These are phyloP conservation scores for Tadarida brasiliensis DNA, from an alignment of 2,797 vertebrate genomes.

Conservation along the genomic window DNA sequence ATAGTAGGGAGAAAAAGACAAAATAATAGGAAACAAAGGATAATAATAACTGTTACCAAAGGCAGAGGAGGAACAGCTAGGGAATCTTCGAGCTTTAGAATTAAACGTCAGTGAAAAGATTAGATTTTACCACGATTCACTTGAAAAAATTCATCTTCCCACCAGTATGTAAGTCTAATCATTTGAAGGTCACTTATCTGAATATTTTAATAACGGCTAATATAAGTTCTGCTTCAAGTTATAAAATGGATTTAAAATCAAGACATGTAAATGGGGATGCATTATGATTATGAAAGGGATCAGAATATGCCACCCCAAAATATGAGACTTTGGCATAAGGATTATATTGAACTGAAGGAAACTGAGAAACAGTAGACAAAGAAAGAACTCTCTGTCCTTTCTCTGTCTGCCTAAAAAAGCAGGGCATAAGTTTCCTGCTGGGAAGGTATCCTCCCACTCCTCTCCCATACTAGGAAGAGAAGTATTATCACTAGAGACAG, in stretches of 20 bases:
- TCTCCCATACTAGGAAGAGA: not conserved
- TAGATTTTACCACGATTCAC: slow-evolving; percentile 49
- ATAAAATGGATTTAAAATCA: slow-evolving; percentile 46
- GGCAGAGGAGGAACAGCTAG: not conserved
- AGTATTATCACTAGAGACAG: not conserved
- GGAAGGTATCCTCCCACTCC: not conserved
- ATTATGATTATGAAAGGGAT: not conserved
- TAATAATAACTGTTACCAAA: not conserved
- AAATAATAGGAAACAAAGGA: slow-evolving; percentile 21
- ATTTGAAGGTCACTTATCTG: slow-evolving; percentile 52
- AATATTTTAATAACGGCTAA: slow-evolving; percentile 49
- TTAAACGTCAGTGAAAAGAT: slow-evolving; percentile 46
- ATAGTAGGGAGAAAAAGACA: slow-evolving; percentile 5
- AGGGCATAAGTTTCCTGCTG: not conserved
- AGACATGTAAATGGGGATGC: not conserved
- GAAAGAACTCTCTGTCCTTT: not conserved
- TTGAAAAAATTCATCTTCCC: slow-evolving; percentile 49
- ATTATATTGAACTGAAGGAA: not conserved
- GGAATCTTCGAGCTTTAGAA: slow-evolving; percentile 35
- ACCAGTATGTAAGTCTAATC: not conserved
- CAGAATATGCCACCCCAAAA: not conserved
- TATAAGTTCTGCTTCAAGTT: slow-evolving; percentile 39
- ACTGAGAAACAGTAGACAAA: not conserved
- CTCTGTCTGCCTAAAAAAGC: not conserved
- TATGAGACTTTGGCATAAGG: not conserved